Evolutionary conservation across 92 coral and sea anemone species (phyloP).

Genomic region (Epizoanthus rinbou): DNA sequence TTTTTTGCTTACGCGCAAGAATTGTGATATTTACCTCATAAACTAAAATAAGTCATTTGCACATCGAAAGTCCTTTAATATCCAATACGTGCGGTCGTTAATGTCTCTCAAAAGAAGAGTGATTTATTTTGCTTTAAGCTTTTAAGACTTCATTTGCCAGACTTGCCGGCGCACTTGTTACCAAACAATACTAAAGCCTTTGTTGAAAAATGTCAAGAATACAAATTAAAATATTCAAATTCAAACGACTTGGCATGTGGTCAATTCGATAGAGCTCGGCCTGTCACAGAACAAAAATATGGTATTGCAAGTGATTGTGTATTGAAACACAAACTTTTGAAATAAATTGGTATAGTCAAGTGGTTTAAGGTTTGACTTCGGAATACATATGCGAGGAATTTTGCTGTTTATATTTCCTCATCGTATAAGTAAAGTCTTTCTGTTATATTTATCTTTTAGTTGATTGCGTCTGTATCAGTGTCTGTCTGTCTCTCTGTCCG

Average conservation of each 20-base stretch:
- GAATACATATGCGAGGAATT: neutral
- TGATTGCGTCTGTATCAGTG: too few species aligned
- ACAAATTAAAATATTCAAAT: neutral
- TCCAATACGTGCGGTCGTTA: conserved; percentile 9
- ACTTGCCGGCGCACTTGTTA: neutral
- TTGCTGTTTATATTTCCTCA: neutral
- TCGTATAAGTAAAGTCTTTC: neutral
- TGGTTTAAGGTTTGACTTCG: neutral
- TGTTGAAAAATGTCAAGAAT: neutral
- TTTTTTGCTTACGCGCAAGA: too few species aligned
- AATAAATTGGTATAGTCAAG: neutral
- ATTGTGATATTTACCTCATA: neutral
- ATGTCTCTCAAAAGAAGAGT: neutral
- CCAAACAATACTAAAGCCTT: neutral
- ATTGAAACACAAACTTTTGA: too few species aligned
- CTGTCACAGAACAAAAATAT: too few species aligned
- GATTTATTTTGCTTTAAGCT: neutral
- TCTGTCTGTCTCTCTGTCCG: too few species aligned
- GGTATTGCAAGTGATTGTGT: too few species aligned
- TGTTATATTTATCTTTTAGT: neutral
- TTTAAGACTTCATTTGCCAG: conserved; percentile 22
- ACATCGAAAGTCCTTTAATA: neutral
- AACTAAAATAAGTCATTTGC: neutral
- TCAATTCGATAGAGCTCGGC: neutral
- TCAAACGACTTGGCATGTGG: neutral